A percentile compares a stretch with the other conserved stretches of the same genome.
Evolutionary conservation across 2,113 vertebrate species (phyloP).

Genomic region (Mustela lutreola): DNA sequence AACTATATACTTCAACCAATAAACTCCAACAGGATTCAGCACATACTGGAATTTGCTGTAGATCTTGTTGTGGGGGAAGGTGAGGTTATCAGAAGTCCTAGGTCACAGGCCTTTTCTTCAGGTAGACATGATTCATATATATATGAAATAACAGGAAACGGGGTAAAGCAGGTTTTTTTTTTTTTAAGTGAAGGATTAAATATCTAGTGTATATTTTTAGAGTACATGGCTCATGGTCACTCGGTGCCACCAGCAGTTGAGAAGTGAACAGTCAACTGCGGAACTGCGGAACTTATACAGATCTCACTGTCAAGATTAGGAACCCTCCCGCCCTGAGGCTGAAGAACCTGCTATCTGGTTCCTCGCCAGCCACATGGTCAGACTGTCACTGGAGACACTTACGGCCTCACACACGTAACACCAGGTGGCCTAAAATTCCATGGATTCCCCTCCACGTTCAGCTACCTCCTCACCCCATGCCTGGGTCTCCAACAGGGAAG

Average conservation of each 20-base stretch:
- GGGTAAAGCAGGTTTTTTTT: neutral
- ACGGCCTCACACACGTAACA: neutral
- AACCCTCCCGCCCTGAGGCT: neutral
- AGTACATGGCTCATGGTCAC: neutral
- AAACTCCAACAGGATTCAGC: neutral
- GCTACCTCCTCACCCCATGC: neutral
- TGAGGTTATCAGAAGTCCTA: neutral
- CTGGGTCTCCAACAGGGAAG: neutral
- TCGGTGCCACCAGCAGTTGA: neutral
- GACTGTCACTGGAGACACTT: neutral
- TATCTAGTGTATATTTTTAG: neutral
- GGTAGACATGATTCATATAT: neutral
- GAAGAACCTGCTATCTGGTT: neutral
- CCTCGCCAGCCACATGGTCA: neutral
- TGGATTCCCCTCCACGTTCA: neutral
- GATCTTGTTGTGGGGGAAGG: neutral
- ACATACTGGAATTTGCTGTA: neutral
- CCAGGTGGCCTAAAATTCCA: conserved; percentile 46
- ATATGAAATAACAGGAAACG: neutral
- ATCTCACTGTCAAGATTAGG: neutral
- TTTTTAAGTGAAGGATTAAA: neutral
- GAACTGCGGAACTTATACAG: neutral
- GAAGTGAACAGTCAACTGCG: neutral
- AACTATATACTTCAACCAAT: conserved; percentile 15
- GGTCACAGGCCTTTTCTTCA: neutral